Conservation (phyloP, 1,140 invertebrate species). For the fruit fly (Drosophila melanogaster) region Release_6_plus_ISO1_MT NC_004354.4:13667001-13667500, state of each 20-base stretch:
- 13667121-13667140: conserved; percentile 86
- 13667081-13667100: conserved; percentile 91
- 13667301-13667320: conserved; percentile 90
- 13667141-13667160: too few relatives aligned
- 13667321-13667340: conserved; percentile 86
- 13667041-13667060: conserved; percentile 91
- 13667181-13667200: conserved; percentile 45
- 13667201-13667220: conserved; percentile 87
- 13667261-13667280: conserved; percentile 86
- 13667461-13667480: conserved; percentile 87
- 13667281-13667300: conserved; percentile 89
- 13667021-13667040: conserved; percentile 90
- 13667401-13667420: not conserved
- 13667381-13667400: not conserved
- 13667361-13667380: conserved; percentile 41
- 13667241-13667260: conserved; percentile 86
- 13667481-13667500: conserved; percentile 89
- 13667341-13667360: conserved; percentile 88
- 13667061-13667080: conserved; percentile 95
- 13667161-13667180: too few relatives aligned
- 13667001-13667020: conserved; percentile 92
- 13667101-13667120: conserved; percentile 86
- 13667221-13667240: conserved; percentile 90
- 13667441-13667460: conserved; percentile 89
- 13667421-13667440: conserved; percentile 86